Evolutionary conservation across 2,797 vertebrate genomes (phyloP).

Genomic region (Enteromius fasciolatus): DNA sequence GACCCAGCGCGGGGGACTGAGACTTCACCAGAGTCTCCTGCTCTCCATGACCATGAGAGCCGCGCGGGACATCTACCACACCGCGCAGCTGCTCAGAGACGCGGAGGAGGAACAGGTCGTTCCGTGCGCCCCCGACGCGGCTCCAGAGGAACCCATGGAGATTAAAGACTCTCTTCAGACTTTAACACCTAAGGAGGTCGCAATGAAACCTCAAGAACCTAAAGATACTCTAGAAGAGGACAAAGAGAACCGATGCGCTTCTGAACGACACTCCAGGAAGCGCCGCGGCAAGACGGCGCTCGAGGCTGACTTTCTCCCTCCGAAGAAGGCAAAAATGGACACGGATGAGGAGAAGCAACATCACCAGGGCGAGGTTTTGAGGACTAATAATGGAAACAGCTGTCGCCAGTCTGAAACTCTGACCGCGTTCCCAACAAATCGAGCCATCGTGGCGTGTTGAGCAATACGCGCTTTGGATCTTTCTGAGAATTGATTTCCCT

Average conservation of each 20-base stretch:
- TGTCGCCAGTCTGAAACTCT: conserved; percentile 68
- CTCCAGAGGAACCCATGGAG: conserved; percentile 71
- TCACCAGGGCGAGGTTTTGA: conserved; percentile 48
- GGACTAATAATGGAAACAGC: conserved; percentile 54
- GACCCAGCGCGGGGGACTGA: conserved; percentile 85
- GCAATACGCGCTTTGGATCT: conserved; percentile 26
- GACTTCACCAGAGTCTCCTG: conserved; percentile 88
- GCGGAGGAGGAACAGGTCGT: conserved; percentile 49
- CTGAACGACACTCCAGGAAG: conserved; percentile 75
- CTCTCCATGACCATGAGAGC: conserved; percentile 88
- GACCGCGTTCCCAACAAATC: conserved; percentile 65
- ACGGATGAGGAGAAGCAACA: conserved; percentile 72
- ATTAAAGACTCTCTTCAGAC: conserved; percentile 40
- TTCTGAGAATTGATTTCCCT: conserved; percentile 3
- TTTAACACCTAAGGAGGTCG: conserved; percentile 13
- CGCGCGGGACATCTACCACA: conserved; percentile 86
- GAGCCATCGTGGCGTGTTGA: conserved; percentile 77
- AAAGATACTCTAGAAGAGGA: conserved; percentile 60
- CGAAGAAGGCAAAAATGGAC: conserved; percentile 86
- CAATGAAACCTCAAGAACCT: neutral
- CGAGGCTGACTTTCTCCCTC: conserved; percentile 83
- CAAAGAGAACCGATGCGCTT: conserved; percentile 67
- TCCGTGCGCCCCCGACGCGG: conserved; percentile 40
- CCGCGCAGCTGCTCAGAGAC: conserved; percentile 68
- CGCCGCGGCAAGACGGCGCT: conserved; percentile 76